Conservation (phyloP, 2,888 invertebrate species). For the Sminthurides aquaticus region DNA sequence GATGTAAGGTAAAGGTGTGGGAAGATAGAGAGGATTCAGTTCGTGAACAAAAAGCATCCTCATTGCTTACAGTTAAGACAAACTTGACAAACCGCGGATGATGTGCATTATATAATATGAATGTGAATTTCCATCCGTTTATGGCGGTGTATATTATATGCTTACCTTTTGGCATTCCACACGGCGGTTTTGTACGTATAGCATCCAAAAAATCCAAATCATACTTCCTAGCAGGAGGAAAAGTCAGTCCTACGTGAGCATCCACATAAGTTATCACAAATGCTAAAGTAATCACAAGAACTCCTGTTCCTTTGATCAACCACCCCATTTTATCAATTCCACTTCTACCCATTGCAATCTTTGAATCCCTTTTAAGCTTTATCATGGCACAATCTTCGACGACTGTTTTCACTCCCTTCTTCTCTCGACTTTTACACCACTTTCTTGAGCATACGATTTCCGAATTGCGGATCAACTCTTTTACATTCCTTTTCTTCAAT, state of each 20-base stretch:
- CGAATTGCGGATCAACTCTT: neutral
- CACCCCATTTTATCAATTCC: neutral
- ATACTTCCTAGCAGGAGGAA: constrained; percentile 78
- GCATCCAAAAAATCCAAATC: constrained; percentile 90
- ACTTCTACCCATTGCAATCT: neutral
- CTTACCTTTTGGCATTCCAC: constrained; percentile 91
- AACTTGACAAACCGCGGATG: no score
- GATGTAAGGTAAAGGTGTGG: no score
- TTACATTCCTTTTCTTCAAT: neutral
- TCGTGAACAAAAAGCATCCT: no score
- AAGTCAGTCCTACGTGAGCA: constrained; percentile 76
- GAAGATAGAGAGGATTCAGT: no score
- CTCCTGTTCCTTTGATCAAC: neutral
- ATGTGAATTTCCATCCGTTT: no score
- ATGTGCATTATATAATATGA: no score
- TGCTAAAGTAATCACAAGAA: neutral
- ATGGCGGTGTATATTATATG: no score
- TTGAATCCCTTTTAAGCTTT: neutral
- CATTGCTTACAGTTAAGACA: no score
- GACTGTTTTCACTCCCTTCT: neutral
- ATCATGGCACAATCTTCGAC: neutral
- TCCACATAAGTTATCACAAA: neutral
- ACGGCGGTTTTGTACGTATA: constrained; percentile 78
- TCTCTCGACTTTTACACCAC: neutral
- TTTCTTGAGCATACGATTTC: neutral